These are phyloP conservation scores for Podocnemis expansa DNA, from an alignment of 2,113 vertebrate species.

Conservation along the genomic window DNA sequence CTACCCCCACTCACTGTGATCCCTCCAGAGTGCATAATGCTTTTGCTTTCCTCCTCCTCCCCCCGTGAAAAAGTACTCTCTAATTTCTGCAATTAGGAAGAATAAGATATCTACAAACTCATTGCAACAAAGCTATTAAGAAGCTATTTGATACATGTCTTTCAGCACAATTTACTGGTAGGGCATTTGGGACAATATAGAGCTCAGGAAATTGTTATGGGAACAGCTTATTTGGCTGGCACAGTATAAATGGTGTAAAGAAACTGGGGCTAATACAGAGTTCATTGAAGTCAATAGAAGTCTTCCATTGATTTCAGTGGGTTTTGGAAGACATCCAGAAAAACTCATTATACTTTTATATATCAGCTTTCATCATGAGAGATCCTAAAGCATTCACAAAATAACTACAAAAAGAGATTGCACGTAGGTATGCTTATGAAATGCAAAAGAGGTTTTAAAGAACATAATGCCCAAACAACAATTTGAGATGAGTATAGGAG, in stretches of 20 bases:
- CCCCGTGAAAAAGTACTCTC: background rate
- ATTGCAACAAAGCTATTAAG: background rate
- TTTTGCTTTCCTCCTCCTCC: background rate
- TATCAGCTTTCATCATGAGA: background rate
- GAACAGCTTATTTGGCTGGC: background rate
- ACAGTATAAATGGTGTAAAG: background rate
- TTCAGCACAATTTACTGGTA: background rate
- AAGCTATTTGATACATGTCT: background rate
- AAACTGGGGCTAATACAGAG: background rate
- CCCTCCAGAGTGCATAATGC: background rate
- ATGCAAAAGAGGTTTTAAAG: background rate
- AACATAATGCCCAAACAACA: background rate
- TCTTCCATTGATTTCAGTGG: background rate
- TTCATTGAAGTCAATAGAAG: background rate
- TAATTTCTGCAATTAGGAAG: background rate
- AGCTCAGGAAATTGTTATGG: background rate
- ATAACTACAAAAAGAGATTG: background rate
- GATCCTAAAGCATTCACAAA: background rate
- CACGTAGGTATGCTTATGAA: background rate
- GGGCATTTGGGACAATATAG: background rate
- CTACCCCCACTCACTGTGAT: background rate
- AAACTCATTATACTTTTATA: background rate
- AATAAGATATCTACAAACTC: background rate
- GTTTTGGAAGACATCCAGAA: background rate
- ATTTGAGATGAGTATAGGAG: background rate